A percentile compares a stretch with the other conserved stretches of the same genome.
These are phyloP conservation scores for Scomber colias DNA, from an alignment of 2,113 vertebrate species.

Conservation along the genomic window DNA sequence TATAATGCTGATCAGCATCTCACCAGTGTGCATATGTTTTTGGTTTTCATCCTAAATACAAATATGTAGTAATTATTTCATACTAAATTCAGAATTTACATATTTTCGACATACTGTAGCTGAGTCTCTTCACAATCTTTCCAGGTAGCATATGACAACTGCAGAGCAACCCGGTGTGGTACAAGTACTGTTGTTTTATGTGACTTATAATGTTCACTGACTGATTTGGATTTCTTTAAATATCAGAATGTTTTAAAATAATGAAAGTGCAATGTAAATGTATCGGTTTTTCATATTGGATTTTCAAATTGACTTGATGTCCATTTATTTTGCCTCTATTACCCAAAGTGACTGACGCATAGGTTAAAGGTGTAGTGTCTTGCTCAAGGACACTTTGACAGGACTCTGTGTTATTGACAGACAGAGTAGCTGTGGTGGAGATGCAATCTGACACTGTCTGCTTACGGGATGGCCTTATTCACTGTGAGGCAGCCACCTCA, in stretches of 20 bases:
- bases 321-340: background rate
- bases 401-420: conserved; percentile 38
- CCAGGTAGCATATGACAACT: too few species aligned
- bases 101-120: too few species aligned
- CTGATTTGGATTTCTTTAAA: too few species aligned
- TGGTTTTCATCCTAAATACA: background rate
- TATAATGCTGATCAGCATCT: too few species aligned
- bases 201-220: too few species aligned
- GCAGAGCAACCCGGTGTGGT: too few species aligned
- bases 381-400: conserved; percentile 48
- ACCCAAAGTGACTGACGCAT: background rate
- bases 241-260: too few species aligned
- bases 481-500: conserved; percentile 15
- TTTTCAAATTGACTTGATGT: conserved; percentile 15
- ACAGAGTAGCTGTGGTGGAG: conserved; percentile 29
- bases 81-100: too few species aligned
- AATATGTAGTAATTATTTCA: background rate
- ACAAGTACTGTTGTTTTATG: too few species aligned
- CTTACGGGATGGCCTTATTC: conserved; percentile 33
- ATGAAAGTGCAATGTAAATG: too few species aligned
- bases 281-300: background rate
- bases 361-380: background rate
- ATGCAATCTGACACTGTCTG: conserved; percentile 52
- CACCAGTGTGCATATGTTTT: too few species aligned
- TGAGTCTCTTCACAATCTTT: too few species aligned